Base-by-base conservation (phyloP, 1,140 invertebrate genomes). In the Drosophila nasuta region DNA sequence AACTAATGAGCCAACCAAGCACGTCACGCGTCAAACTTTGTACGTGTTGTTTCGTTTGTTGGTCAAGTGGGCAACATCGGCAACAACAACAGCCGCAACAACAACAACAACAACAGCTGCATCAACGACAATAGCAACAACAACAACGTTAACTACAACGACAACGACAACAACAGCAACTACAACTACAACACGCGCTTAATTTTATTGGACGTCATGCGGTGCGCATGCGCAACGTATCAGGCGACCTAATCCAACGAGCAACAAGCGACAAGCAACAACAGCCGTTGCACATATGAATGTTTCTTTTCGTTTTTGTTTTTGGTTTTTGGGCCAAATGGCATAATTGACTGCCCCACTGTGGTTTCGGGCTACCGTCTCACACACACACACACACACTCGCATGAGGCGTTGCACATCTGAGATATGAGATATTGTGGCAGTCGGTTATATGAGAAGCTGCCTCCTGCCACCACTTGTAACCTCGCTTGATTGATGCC, bases 41-140 rank as follows among this genome's bases (percentile, higher is more conserved):
- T 87, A 87, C 83, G 82, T 88, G 83, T 88, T 87, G 83, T 87
- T 87, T 87, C 82, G 82, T 87, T 87, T 87, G 83, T 88, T 87
- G 82, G 82, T 87, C 82, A 87, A 87, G 82, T 88, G 82, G 81
- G 64, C 76, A 78, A 63, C 77, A 72, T 54, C 66, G 71, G 65
- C 28, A 88, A 45, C 51, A 33, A 6, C 54, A 65, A 25, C 46
- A 51, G 13, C n/a, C n/a, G n/a, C 17, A 41, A 45, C 69, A 28
- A 52, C 54, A 59, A 59, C 64, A 62, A 79, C 71, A 45, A 51
- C 68, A 46, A 83, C 81, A 82, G 72, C 70, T 81, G 43, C 51
- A 33, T 6, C 54, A 65, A 35, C 46, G 51, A 43, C 28, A 52
- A 52, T 25, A 25, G 20, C 74, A 35, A 59, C 63, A 72, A 59